phyloP scores from a whole-genome alignment of 2,113 vertebrate species.

The Cromileptes altivelis region DNA sequence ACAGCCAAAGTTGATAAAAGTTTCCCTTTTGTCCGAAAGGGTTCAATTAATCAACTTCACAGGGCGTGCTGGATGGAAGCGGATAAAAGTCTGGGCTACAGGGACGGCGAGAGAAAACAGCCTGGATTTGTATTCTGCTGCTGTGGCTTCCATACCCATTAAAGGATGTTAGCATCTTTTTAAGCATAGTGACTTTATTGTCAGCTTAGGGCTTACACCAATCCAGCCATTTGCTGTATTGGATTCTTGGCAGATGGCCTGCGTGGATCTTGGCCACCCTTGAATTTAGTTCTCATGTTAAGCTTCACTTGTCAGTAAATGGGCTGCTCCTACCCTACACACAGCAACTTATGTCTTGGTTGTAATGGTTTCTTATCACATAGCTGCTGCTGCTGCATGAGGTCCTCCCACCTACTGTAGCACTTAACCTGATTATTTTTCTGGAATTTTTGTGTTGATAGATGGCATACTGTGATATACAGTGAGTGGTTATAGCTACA shows the following conservation, averaged over 20 bases:
- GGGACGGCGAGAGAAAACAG: constrained; percentile 58
- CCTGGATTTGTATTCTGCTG: constrained; percentile 70
- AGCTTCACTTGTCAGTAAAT: constrained; percentile 65
- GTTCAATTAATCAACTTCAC: constrained; percentile 79
- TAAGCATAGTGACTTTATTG: constrained; percentile 66
- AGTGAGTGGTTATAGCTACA: constrained; percentile 10
- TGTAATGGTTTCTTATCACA: constrained; percentile 64
- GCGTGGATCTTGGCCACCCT: constrained; percentile 69
- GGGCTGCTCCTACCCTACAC: constrained; percentile 47
- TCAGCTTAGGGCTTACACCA: constrained; percentile 62
- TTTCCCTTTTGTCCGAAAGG: constrained; percentile 67
- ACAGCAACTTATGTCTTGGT: constrained; percentile 37
- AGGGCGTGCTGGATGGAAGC: constrained; percentile 58
- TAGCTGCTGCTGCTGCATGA: constrained; percentile 21
- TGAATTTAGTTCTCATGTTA: constrained; percentile 66
- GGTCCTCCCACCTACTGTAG: constrained; percentile 25
- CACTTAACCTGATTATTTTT: constrained; percentile 45
- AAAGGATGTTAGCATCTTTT: constrained; percentile 73
- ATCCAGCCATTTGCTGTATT: constrained; percentile 69
- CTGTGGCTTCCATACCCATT: constrained; percentile 67
- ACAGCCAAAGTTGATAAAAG: constrained; percentile 65
- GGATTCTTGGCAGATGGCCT: constrained; percentile 76
- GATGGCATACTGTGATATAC: not conserved
- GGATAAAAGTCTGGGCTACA: constrained; percentile 72
- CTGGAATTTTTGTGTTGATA: constrained; percentile 42